phyloP scores from a whole-genome alignment of 2,113 vertebrate species.

The Limanda limanda region DNA sequence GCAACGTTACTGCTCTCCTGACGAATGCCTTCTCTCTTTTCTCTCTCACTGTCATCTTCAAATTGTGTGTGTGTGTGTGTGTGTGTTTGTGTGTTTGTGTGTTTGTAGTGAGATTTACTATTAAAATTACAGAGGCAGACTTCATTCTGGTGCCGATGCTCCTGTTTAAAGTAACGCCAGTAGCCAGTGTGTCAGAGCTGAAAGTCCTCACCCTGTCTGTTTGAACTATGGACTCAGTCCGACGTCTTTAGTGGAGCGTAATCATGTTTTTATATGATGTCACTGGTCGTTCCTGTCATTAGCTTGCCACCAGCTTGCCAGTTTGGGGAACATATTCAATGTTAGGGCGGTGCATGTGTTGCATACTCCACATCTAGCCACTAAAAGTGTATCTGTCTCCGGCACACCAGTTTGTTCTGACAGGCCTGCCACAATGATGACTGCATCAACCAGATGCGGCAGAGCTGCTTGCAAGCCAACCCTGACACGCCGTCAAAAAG shows the following conservation, averaged over 20 bases:
- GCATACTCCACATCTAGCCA: constrained; percentile 88
- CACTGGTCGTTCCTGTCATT: constrained; percentile 82
- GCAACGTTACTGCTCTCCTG: constrained; percentile 39
- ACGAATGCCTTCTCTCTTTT: constrained; percentile 25
- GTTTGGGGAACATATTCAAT: constrained; percentile 94
- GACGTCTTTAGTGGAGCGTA: constrained; percentile 67
- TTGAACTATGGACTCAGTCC: constrained; percentile 66
- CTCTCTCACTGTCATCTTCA: constrained; percentile 11
- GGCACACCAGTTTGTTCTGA: constrained; percentile 90
- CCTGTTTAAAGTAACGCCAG: constrained; percentile 48
- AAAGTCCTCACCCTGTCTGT: constrained; percentile 58
- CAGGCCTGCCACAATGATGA: constrained; percentile 94
- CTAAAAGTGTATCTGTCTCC: constrained; percentile 83
- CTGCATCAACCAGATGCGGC: constrained; percentile 86
- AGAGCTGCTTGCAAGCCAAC: constrained; percentile 90
- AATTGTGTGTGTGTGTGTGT: background rate
- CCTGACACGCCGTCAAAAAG: constrained; percentile 88
- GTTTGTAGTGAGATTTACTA: constrained; percentile 42
- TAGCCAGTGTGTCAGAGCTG: constrained; percentile 41
- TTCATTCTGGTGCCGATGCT: background rate
- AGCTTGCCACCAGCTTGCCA: constrained; percentile 90
- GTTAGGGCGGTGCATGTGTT: constrained; percentile 92
- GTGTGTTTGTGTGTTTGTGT: background rate
- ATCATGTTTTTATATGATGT: constrained; percentile 76
- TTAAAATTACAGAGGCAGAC: too few species aligned